Evolutionary conservation across 1,140 invertebrate species (phyloP).

Genomic region (Hyphantria cunea): DNA sequence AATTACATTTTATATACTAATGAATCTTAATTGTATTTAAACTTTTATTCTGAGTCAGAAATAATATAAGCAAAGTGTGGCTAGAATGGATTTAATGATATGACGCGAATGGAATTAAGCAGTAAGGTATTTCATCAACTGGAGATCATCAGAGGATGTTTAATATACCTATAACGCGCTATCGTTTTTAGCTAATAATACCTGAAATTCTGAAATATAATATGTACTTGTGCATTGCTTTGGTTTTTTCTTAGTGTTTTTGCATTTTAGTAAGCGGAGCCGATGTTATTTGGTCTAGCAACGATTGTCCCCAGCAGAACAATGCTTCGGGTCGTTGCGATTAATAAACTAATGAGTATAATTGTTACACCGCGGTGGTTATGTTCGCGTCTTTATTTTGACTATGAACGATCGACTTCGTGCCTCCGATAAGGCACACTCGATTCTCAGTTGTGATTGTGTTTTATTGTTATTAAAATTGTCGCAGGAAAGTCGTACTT

Average conservation of each 20-base stretch:
- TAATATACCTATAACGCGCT: too few species aligned
- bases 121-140: too few species aligned
- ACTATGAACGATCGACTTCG: constrained; percentile 68
- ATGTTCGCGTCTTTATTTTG: constrained; percentile 65
- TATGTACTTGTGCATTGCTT: constrained; percentile 33
- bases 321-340: constrained; percentile 59
- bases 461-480: constrained; percentile 58
- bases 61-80: too few species aligned
- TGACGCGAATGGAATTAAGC: too few species aligned
- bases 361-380: constrained; percentile 54
- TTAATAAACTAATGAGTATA: constrained; percentile 76
- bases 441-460: constrained; percentile 54
- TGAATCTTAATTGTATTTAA: too few species aligned
- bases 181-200: neutral
- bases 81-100: too few species aligned
- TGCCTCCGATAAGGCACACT: constrained; percentile 68
- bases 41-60: too few species aligned
- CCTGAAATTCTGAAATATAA: constrained; percentile 52
- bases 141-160: too few species aligned
- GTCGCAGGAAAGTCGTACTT: constrained; percentile 48
- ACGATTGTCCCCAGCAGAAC: constrained; percentile 69
- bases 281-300: constrained; percentile 74
- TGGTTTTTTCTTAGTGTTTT: constrained; percentile 38
- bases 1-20: too few species aligned
- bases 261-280: constrained; percentile 56